Percentiles rank a stretch among this genome's conserved stretches.
Evolutionary conservation across 64 coral and sea anemone species (phyloP).

Genomic region (Trachythela sp.): DNA sequence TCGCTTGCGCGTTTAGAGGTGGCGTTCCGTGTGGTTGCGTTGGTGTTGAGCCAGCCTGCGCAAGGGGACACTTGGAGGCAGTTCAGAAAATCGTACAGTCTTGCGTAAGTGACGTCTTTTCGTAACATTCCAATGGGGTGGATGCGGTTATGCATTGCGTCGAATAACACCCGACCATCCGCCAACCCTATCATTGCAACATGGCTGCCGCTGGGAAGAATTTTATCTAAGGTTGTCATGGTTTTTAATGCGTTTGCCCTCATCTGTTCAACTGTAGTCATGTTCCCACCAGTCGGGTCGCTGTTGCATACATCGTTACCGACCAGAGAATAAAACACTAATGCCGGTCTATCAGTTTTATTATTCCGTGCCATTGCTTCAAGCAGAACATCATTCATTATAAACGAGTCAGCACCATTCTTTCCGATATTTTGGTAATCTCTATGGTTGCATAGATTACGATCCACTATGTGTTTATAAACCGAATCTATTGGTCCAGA

Average conservation of each 20-base stretch:
- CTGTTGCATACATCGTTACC: constrained; percentile 88
- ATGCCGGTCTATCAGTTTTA: constrained; percentile 62
- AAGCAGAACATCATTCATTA: constrained; percentile 58
- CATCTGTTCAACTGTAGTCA: constrained; percentile 88
- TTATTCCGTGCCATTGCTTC: constrained; percentile 56
- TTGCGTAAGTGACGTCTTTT: constrained; percentile 73
- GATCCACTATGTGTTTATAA: constrained; percentile 68
- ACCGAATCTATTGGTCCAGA: constrained; percentile 56
- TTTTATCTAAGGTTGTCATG: constrained; percentile 45
- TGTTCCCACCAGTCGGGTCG: constrained; percentile 36
- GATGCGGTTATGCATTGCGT: constrained; percentile 71
- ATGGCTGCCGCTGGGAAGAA: constrained; percentile 69
- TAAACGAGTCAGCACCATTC: constrained; percentile 95
- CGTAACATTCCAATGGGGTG: constrained; percentile 82
- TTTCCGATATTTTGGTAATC: constrained; percentile 98
- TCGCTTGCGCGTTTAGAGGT: constrained; percentile 64
- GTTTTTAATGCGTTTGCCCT: constrained; percentile 66
- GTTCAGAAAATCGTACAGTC: constrained; percentile 89
- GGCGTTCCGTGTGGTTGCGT: constrained; percentile 70
- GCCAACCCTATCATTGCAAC: constrained; percentile 65
- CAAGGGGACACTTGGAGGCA: constrained; percentile 88
- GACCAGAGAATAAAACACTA: constrained; percentile 81
- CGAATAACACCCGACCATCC: constrained; percentile 73
- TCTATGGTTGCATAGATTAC: constrained; percentile 92
- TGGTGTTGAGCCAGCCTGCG: constrained; percentile 79